A percentile compares a stretch with the other conserved stretches of the same genome.
These are phyloP conservation scores for Thereva unica DNA, from an alignment of 2,888 invertebrate species.

Conservation along the genomic window DNA sequence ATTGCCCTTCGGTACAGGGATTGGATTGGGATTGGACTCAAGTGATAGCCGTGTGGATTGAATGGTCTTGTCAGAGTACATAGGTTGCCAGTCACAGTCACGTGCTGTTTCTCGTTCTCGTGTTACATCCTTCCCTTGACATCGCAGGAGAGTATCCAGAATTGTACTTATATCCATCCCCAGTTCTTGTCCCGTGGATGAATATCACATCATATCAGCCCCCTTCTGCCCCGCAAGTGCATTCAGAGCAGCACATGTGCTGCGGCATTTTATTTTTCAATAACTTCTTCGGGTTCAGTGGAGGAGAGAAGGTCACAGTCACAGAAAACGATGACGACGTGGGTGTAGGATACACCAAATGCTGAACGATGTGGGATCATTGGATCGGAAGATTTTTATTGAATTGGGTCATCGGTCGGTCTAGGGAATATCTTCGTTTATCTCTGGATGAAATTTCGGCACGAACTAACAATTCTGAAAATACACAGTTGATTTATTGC, in stretches of 20 bases:
- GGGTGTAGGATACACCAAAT: slow-evolving; percentile 5
- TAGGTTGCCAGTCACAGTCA: slow-evolving; percentile 6
- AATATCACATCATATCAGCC: too few species aligned
- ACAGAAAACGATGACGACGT: slow-evolving; percentile 3
- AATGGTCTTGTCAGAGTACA: neutral
- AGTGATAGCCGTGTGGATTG: slow-evolving; percentile 5
- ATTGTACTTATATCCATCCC: too few species aligned
- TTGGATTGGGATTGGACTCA: neutral
- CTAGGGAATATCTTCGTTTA: slow-evolving; percentile 11
- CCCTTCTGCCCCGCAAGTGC: neutral
- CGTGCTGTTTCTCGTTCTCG: slow-evolving; percentile 12
- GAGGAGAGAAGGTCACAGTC: slow-evolving; percentile 20
- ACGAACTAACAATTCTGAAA: slow-evolving; percentile 20
- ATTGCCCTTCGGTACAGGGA: neutral
- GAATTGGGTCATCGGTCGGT: slow-evolving; percentile 29
- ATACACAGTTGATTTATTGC: slow-evolving; percentile 24
- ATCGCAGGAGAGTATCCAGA: too few species aligned
- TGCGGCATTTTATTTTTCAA: slow-evolving; percentile 20
- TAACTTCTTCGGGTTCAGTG: slow-evolving; percentile 21
- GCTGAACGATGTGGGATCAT: slow-evolving; percentile 12
- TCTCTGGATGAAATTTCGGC: slow-evolving; percentile 21
- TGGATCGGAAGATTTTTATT: slow-evolving; percentile 32
- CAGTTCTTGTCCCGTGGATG: too few species aligned
- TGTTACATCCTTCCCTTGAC: neutral
- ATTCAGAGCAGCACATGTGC: neutral